Percentiles rank a stretch among this genome's conserved stretches.
Evolutionary conservation across 2,113 vertebrate species (phyloP).

Genomic region (Rhynchopsitta pachyrhyncha): DNA sequence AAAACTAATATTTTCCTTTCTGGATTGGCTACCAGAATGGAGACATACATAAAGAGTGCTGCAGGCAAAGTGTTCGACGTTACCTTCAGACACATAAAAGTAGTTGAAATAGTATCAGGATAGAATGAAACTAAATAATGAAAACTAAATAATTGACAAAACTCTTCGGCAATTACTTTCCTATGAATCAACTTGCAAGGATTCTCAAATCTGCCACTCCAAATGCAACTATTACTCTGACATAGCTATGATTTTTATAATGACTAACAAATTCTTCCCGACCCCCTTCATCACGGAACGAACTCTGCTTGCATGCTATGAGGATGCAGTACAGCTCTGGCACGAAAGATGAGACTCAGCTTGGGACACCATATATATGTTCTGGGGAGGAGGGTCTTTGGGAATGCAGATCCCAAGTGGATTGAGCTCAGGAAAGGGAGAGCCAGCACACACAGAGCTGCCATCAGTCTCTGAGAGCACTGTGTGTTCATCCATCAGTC

Average conservation of each 20-base stretch:
- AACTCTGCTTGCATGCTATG: neutral
- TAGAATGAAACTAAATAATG: neutral
- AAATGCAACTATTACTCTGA: neutral
- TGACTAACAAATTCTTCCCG: neutral
- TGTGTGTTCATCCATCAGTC: neutral
- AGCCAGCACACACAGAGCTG: accelerated
- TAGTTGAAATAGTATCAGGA: neutral
- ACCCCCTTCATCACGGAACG: accelerated
- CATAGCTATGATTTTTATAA: neutral
- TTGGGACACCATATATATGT: neutral
- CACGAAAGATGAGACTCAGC: neutral
- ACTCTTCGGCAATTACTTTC: neutral
- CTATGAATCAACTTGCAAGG: neutral
- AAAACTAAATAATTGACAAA: neutral
- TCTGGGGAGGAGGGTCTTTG: neutral
- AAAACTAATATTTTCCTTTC: neutral
- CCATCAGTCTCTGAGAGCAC: neutral
- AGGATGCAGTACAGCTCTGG: neutral
- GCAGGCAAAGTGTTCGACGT: neutral
- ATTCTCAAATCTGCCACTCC: neutral
- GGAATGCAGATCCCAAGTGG: neutral
- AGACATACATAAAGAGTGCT: neutral
- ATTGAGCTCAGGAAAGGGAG: neutral
- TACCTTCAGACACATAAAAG: neutral
- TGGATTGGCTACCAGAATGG: neutral